These are phyloP conservation scores for Leptinotarsa texana DNA, from an alignment of 1,140 invertebrate genomes.

Conservation along the genomic window DNA sequence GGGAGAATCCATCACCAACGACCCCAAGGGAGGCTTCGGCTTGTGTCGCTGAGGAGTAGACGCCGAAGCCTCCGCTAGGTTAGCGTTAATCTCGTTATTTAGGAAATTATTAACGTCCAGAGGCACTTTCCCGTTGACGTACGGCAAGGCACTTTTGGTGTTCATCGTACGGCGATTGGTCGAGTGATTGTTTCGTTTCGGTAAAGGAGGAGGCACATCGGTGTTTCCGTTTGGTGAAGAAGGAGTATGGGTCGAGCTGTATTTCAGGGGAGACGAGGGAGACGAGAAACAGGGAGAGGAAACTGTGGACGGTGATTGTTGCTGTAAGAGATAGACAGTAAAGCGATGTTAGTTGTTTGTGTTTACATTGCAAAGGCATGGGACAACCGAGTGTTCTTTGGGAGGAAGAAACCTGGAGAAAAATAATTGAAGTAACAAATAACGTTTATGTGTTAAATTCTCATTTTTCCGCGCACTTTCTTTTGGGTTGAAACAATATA, in stretches of 20 bases:
- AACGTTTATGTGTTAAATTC: no score
- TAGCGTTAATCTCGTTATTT: conserved; percentile 45
- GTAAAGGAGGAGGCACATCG: conserved; percentile 51
- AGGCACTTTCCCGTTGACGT: conserved; percentile 24
- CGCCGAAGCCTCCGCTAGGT: conserved; percentile 18
- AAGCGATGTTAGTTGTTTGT: conserved; percentile 47
- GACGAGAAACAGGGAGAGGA: conserved; percentile 21
- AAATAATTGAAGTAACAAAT: no score
- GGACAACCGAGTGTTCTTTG: conserved; percentile 16
- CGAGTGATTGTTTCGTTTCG: conserved; percentile 46
- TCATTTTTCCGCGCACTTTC: no score
- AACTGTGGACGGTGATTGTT: conserved; percentile 44
- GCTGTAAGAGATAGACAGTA: conserved; percentile 54
- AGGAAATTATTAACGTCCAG: conserved; percentile 26
- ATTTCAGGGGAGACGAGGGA: conserved; percentile 39
- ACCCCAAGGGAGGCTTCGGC: conserved; percentile 11
- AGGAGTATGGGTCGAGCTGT: conserved; percentile 9
- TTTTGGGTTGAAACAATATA: no score
- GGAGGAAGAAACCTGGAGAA: neutral
- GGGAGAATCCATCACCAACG: conserved; percentile 19
- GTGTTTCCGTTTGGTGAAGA: conserved; percentile 36
- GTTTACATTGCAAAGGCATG: conserved; percentile 23
- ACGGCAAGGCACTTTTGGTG: conserved; percentile 21
- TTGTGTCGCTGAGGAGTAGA: conserved; percentile 15
- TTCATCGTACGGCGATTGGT: conserved; percentile 7